Base-by-base conservation (phyloP, 2,797 vertebrate genomes). In the Botia almorhae region DNA sequence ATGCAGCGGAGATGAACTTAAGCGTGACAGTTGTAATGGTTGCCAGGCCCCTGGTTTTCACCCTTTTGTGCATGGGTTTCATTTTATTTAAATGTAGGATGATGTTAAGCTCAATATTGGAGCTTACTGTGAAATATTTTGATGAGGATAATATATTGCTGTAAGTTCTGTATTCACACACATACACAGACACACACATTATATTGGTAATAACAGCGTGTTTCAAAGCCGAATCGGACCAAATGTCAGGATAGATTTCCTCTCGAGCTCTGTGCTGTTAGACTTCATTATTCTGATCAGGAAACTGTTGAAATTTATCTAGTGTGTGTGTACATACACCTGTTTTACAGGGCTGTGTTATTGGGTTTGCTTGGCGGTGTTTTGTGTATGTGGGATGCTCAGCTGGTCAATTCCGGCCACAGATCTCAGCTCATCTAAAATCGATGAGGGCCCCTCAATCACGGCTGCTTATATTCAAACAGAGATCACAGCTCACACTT, bases 381-480 rank as follows among this genome's bases (percentile, higher is more conserved):
- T 61, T 43, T 53, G 7, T 71, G 51, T 56, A 19, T 55, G n/a
- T 26, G 16, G 67, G 61, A 58, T 74, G 33, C 61, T 80, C 70
- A 80, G 61, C 69, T 67, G 70, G 69, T 67, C 70, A 67, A 80
- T 80, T 74, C 23, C 1, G 0, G 39, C 64, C 19, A 17, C 46
- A n/a, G 58, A 72, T 67, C 26, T 17, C 36, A 64, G 51, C 78
- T 74, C 69, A 80, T 80, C 51, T 67, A 56, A 68, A 68, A 80
- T 80, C 51, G 36, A 74, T 80, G 61, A 33, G 36, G 8, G n/a
- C 12, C 0, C 61, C 70, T 73, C 23, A 67, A 39, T 67, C 70
- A 80, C 48, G 10, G 36, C 70, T 36, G 19, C 78, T 65, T 73
- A 65, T 56, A 78, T 73, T 73, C 70, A 74, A 80, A 80, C 78